Evolutionary conservation across 2,797 vertebrate species (phyloP).

Genomic region (Helarctos malayanus): DNA sequence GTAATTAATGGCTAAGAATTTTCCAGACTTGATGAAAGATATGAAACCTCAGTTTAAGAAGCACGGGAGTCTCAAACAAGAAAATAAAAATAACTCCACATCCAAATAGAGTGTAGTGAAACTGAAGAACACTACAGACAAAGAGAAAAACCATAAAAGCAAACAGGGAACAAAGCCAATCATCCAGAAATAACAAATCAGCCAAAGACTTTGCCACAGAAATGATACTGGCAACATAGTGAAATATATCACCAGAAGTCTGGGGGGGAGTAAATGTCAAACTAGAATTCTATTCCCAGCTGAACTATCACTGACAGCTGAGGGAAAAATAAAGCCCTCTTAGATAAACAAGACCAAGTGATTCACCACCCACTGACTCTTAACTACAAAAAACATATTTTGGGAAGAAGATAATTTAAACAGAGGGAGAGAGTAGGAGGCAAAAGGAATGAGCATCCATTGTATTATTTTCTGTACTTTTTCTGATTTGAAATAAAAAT

Average conservation of each 20-base stretch:
- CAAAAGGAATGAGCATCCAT: background rate
- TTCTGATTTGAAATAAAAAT: constrained; percentile 50
- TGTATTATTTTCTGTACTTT: background rate
- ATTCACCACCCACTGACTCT: background rate
- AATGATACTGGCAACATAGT: background rate
- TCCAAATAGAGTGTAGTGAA: background rate
- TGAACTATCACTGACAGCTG: background rate
- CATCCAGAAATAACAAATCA: constrained; percentile 11
- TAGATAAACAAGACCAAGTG: background rate
- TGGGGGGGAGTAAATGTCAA: constrained; percentile 2
- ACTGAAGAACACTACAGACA: background rate
- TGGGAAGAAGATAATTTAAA: constrained; percentile 33
- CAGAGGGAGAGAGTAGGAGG: background rate
- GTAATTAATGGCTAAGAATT: background rate
- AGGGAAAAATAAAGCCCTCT: background rate
- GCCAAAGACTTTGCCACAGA: background rate
- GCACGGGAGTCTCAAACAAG: background rate
- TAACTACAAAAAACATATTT: constrained; percentile 11
- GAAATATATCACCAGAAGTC: background rate
- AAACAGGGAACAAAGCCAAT: background rate
- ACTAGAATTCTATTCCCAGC: background rate
- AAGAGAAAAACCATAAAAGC: background rate
- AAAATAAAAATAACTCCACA: constrained; percentile 31
- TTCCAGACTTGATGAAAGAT: background rate
- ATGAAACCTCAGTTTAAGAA: constrained; percentile 2